Conservation (phyloP, 2,888 invertebrate species). For the Cosmorhoe ocellata region DNA sequence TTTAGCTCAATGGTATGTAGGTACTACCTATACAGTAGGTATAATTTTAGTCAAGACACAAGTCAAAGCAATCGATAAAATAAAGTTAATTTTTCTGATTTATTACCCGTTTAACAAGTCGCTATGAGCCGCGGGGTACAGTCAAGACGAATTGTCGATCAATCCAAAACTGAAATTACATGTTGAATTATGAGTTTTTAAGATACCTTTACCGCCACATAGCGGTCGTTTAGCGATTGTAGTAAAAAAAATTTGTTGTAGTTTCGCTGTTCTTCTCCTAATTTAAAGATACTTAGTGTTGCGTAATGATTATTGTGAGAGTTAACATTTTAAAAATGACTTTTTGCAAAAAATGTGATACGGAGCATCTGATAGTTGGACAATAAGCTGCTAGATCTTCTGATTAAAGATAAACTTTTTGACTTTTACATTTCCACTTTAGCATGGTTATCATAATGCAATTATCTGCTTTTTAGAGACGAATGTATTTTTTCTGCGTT, state of each 20-base stretch:
- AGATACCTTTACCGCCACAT: neutral
- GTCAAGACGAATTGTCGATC: slow-evolving; percentile 15
- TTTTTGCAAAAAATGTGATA: too few species aligned
- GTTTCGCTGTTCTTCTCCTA: too few species aligned
- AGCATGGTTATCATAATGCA: too few species aligned
- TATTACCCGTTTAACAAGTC: slow-evolving; percentile 19
- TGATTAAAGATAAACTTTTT: too few species aligned
- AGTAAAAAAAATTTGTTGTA: too few species aligned
- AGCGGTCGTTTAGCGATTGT: neutral
- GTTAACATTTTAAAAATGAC: too few species aligned
- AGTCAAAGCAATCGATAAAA: slow-evolving; percentile 7
- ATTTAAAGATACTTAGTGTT: too few species aligned
- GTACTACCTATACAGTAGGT: neutral
- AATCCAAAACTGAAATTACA: slow-evolving; percentile 19
- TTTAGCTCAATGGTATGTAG: too few species aligned
- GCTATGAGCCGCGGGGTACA: slow-evolving; percentile 12
- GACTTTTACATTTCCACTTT: too few species aligned
- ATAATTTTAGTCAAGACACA: neutral
- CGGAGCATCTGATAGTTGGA: too few species aligned
- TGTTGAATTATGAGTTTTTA: neutral
- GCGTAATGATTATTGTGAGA: too few species aligned
- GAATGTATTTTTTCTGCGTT: neutral
- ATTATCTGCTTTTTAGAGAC: neutral
- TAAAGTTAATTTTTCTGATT: slow-evolving; percentile 13
- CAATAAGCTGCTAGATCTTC: too few species aligned